These are phyloP conservation scores for Triops longicaudatus DNA, from an alignment of 1,140 invertebrate genomes.

Conservation along the genomic window DNA sequence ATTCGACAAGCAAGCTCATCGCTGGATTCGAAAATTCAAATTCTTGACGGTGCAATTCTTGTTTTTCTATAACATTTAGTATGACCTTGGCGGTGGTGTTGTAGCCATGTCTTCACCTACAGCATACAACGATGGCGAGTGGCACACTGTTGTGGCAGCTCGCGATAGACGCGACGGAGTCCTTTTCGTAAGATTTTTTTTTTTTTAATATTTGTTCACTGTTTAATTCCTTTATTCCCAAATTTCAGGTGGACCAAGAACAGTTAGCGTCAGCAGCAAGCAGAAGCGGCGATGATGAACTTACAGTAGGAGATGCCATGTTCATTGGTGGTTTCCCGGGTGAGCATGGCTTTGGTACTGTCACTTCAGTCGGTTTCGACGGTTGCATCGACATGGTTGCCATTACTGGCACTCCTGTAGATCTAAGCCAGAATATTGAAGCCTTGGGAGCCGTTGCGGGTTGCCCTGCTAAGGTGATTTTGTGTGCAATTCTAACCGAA, in stretches of 20 bases:
- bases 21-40: no score
- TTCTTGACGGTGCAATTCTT: slow-evolving; percentile 31
- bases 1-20: no score
- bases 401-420: slow-evolving; percentile 61
- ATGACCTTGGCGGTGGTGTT: slow-evolving; percentile 55
- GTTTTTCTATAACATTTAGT: slow-evolving; percentile 41
- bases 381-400: slow-evolving; percentile 83
- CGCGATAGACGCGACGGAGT: slow-evolving; percentile 55
- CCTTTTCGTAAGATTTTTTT: slow-evolving; percentile 48
- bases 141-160: slow-evolving; percentile 66
- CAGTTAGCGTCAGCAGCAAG: slow-evolving; percentile 37
- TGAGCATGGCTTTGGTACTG: slow-evolving; percentile 53
- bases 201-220: slow-evolving; percentile 17
- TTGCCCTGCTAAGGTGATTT: slow-evolving; percentile 66
- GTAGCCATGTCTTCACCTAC: slow-evolving; percentile 47
- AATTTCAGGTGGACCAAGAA: slow-evolving; percentile 34
- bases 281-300: slow-evolving; percentile 39
- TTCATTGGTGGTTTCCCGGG: slow-evolving; percentile 81
- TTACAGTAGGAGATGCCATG: slow-evolving; percentile 56
- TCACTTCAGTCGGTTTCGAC: slow-evolving; percentile 71
- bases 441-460: slow-evolving; percentile 71
- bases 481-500: background rate
- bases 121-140: slow-evolving; percentile 69
- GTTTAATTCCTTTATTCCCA: background rate
- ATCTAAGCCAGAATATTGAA: slow-evolving; percentile 66